Percentiles rank a stretch among this genome's conserved stretches.
Evolutionary conservation across 2,113 vertebrate species (phyloP).

Genomic region (Semnopithecus entellus): DNA sequence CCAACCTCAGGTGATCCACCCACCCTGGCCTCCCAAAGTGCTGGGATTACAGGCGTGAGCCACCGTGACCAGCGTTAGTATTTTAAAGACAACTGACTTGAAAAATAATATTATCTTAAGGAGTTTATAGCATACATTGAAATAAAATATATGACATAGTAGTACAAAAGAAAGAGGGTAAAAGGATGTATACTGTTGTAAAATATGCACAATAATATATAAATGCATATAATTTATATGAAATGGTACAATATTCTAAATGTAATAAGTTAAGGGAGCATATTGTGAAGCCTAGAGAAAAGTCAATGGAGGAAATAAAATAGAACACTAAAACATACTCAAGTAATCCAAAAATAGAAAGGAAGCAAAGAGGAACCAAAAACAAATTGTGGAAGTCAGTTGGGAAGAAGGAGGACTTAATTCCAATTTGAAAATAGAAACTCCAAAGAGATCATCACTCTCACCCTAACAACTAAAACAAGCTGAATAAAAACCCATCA

Average conservation of each 20-base stretch:
- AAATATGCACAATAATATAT: neutral
- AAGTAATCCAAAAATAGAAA: neutral
- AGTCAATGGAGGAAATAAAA: conserved; percentile 13
- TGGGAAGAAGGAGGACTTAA: neutral
- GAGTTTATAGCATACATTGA: neutral
- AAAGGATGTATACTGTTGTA: neutral
- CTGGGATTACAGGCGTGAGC: too few species aligned
- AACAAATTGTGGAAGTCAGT: neutral
- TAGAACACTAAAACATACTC: neutral
- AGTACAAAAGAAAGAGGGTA: neutral
- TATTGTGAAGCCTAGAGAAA: neutral
- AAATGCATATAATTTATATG: neutral
- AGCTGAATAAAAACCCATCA: neutral
- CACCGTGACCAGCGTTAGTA: neutral
- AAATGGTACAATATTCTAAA: neutral
- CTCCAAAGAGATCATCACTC: neutral
- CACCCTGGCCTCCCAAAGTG: too few species aligned
- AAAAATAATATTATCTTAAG: neutral
- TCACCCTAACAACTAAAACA: neutral
- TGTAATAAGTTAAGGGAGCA: neutral
- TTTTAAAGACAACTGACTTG: neutral
- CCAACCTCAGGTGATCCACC: too few species aligned
- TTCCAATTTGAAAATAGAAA: neutral
- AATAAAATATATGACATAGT: neutral
- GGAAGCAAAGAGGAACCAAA: neutral